Evolutionary conservation across 2,797 vertebrate species (phyloP).

Genomic region (Eospalax fontanierii): DNA sequence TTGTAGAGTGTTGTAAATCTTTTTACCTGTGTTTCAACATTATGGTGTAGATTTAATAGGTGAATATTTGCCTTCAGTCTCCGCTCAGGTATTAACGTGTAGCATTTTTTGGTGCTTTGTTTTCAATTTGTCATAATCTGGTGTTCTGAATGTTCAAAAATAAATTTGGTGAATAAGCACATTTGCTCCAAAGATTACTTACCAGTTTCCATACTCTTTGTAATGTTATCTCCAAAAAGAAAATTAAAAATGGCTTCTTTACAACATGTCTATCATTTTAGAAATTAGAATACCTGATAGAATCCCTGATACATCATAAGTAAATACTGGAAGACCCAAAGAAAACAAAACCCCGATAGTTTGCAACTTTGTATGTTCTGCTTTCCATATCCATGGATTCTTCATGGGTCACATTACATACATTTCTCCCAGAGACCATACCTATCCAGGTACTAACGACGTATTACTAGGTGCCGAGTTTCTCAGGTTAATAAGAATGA

Average conservation of each 20-base stretch:
- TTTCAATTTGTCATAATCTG: constrained; percentile 82
- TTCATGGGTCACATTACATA: background rate
- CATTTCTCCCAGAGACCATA: background rate
- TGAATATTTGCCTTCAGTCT: constrained; percentile 85
- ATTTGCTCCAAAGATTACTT: constrained; percentile 57
- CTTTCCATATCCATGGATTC: background rate
- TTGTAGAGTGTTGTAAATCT: constrained; percentile 72
- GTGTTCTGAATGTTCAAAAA: constrained; percentile 86
- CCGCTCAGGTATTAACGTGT: constrained; percentile 88
- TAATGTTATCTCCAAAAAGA: background rate
- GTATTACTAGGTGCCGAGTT: background rate
- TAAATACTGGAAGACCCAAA: background rate
- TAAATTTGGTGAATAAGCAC: constrained; percentile 84
- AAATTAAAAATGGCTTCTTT: background rate
- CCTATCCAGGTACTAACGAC: background rate
- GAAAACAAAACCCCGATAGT: background rate
- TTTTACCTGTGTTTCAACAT: constrained; percentile 75
- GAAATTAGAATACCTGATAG: background rate
- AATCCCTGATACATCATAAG: background rate
- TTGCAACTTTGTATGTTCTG: constrained; percentile 20
- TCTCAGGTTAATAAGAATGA: background rate
- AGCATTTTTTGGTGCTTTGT: constrained; percentile 87
- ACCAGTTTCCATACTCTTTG: background rate
- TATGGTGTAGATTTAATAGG: constrained; percentile 71
- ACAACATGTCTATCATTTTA: background rate